A percentile compares a stretch with the other conserved stretches of the same genome.
Evolutionary conservation across 30 jellyfish, hydroid and myxozoan genomes (phyloP).

Genomic region (Turritopsis dohrnii): DNA sequence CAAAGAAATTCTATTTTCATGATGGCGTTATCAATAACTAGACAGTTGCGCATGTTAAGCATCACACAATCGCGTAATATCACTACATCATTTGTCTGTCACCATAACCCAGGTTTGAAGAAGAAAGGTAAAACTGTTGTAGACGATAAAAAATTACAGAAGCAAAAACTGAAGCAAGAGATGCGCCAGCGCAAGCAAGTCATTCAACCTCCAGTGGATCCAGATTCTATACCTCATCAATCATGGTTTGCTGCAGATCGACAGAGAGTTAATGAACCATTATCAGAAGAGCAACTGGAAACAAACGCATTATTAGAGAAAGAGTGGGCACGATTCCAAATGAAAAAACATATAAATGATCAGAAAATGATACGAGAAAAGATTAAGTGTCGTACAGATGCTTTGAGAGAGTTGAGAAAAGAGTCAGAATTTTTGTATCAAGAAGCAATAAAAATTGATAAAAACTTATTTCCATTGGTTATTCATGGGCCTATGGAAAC

Average conservation of each 20-base stretch:
- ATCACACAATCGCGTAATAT: slow-evolving; percentile 10
- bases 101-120: slow-evolving; percentile 74
- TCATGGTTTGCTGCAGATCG: slow-evolving; percentile 45
- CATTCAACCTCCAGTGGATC: slow-evolving; percentile 72
- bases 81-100: slow-evolving; percentile 30
- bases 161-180: slow-evolving; percentile 53
- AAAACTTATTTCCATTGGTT: slow-evolving; percentile 55
- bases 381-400: slow-evolving; percentile 75
- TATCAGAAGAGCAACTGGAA: slow-evolving; percentile 54
- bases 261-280: slow-evolving; percentile 37
- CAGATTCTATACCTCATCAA: slow-evolving; percentile 82
- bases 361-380: slow-evolving; percentile 47
- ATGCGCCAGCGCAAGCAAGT: slow-evolving; percentile 52
- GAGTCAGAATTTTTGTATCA: slow-evolving; percentile 52
- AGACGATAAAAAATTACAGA: slow-evolving; percentile 47
- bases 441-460: slow-evolving; percentile 70
- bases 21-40: background rate
- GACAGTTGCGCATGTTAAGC: background rate
- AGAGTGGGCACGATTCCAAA: slow-evolving; percentile 80
- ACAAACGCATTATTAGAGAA: slow-evolving; percentile 52
- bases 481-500: slow-evolving; percentile 88
- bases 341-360: slow-evolving; percentile 56
- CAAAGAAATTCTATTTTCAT: no score
- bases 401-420: slow-evolving; percentile 66
- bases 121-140: slow-evolving; percentile 48